Evolutionary conservation across 2,113 vertebrate genomes (phyloP).

Genomic region (Bubo scandiacus): DNA sequence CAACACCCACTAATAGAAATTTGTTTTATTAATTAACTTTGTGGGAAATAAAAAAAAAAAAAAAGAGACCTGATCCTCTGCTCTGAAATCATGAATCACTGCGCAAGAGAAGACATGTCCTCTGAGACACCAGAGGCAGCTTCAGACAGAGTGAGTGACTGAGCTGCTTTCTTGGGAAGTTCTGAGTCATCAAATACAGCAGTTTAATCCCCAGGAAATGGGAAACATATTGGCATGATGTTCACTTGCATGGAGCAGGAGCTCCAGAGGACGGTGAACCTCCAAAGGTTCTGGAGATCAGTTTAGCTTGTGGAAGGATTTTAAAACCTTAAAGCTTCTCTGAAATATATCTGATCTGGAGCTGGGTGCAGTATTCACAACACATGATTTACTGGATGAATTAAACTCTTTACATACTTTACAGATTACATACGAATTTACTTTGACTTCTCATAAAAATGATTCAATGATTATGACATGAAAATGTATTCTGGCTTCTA

Average conservation of each 20-base stretch:
- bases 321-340: constrained; percentile 27
- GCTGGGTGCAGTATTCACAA: background rate
- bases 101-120: background rate
- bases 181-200: constrained; percentile 35
- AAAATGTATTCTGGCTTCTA: background rate
- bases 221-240: constrained; percentile 40
- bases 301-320: constrained; percentile 6
- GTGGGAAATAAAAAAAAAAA: background rate
- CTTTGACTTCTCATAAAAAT: constrained; percentile 52
- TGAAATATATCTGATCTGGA: constrained; percentile 39
- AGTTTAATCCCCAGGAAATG: constrained; percentile 52
- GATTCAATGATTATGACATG: constrained; percentile 34
- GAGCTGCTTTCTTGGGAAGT: constrained; percentile 26
- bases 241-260: constrained; percentile 1
- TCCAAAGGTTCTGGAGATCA: constrained; percentile 4
- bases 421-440: background rate
- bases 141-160: constrained; percentile 6
- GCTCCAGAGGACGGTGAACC: constrained; percentile 14
- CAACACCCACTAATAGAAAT: constrained; percentile 43
- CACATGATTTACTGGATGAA: constrained; percentile 18
- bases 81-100: constrained; percentile 39
- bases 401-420: constrained; percentile 7
- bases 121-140: constrained; percentile 21
- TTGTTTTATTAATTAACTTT: constrained; percentile 60
- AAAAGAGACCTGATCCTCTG: background rate